phyloP scores from a whole-genome alignment of 2,888 invertebrate species.

The Pachydiplax longipennis region DNA sequence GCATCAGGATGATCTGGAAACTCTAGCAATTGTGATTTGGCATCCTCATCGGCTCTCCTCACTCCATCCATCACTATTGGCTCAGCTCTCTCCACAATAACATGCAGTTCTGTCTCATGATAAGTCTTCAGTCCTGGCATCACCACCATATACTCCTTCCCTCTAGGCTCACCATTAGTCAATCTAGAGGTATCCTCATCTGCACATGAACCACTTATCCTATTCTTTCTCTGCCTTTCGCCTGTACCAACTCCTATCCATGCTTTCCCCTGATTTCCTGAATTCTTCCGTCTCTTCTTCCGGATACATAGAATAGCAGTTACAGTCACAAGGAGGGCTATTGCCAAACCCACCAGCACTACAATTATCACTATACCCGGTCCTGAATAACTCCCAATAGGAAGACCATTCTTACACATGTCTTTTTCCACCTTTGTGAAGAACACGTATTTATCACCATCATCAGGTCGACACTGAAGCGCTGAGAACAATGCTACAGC shows the following conservation, averaged over 20 bases:
- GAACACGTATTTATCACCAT: not conserved
- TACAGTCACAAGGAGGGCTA: slow-evolving; percentile 46
- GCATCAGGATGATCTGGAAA: slow-evolving; percentile 18
- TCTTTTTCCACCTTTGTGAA: not conserved
- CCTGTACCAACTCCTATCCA: slow-evolving; percentile 30
- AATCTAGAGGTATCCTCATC: slow-evolving; percentile 3
- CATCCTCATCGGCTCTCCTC: not conserved
- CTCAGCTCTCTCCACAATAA: slow-evolving; percentile 84
- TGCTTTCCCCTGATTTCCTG: slow-evolving; percentile 35
- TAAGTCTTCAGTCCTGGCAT: slow-evolving; percentile 84
- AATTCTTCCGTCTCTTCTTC: slow-evolving; percentile 44
- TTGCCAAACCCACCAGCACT: slow-evolving; percentile 14
- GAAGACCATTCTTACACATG: slow-evolving; percentile 47
- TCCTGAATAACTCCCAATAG: slow-evolving; percentile 13
- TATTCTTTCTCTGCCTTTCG: slow-evolving; percentile 17
- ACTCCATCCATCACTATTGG: slow-evolving; percentile 67
- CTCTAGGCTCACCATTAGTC: slow-evolving; percentile 49
- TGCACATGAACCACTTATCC: slow-evolving; percentile 8
- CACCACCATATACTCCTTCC: slow-evolving; percentile 63
- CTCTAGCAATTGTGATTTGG: slow-evolving; percentile 8
- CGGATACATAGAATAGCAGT: slow-evolving; percentile 46
- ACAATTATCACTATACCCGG: slow-evolving; percentile 39
- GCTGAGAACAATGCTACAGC: not conserved
- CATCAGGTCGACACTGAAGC: not conserved
- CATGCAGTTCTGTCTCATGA: slow-evolving; percentile 84